Base-by-base conservation (phyloP, 1,140 invertebrate species). In the Oreohelix idahoensis region DNA sequence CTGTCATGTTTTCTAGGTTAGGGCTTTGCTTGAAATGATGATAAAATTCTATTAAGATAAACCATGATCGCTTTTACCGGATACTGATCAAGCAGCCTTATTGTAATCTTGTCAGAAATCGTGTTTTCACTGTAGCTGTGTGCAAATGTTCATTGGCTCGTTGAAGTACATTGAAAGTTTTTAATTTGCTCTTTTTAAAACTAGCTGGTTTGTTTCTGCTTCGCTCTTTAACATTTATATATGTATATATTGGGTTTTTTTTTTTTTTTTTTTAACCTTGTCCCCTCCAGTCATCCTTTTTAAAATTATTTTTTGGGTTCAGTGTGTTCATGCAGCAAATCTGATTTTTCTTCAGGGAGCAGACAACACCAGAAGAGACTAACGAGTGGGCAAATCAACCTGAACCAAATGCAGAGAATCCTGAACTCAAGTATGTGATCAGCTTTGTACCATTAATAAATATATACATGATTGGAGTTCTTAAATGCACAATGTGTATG, bases 401-500 rank as follows among this genome's bases (percentile, higher is more conserved):
- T 51, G 83, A 83, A 35, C 89, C 90, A 75, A 86, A 87, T 69
- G 84, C 87, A 23, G 90, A 91, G 84, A 90, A 89, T 86, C 85
- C 89, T 86, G 89, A 90, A 71, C 88, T 88, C 29, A 90, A 90
- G 90, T 91, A 87, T 84, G 88, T 86, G n/a, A n/a, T n/a, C n/a
- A n/a, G n/a, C n/a, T n/a, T n/a, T n/a, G n/a, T n/a, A n/a, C n/a
- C n/a, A n/a, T n/a, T n/a, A n/a, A n/a, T n/a, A n/a, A n/a, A n/a
- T n/a, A n/a, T n/a, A n/a, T n/a, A n/a, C n/a, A n/a, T n/a, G n/a
- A n/a, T n/a, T n/a, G n/a, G n/a, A n/a, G n/a, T n/a, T n/a, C n/a
- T n/a, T n/a, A n/a, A n/a, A n/a, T n/a, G n/a, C n/a, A n/a, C n/a
- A n/a, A n/a, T n/a, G n/a, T n/a, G n/a, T n/a, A n/a, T n/a, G n/a